phyloP scores from a whole-genome alignment of 2,113 vertebrate species.

The Ibidorhyncha struthersii region DNA sequence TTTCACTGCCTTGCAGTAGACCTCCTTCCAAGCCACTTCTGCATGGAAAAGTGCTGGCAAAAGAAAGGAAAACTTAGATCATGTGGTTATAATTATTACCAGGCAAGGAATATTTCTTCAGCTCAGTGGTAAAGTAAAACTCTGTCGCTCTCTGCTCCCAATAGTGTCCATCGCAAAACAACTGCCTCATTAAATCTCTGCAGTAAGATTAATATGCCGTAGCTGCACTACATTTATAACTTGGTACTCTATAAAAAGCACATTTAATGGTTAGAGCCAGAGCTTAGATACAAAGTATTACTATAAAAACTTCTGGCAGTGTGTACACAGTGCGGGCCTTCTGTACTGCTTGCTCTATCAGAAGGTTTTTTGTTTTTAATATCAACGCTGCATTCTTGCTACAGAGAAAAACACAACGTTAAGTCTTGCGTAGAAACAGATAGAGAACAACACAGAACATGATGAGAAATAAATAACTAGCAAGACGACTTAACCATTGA shows the following conservation, averaged over 20 bases:
- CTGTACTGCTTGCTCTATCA: constrained; percentile 43
- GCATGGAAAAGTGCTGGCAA: constrained; percentile 81
- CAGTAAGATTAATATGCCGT: constrained; percentile 87
- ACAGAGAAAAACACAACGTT: constrained; percentile 23
- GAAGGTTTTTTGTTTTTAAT: constrained; percentile 60
- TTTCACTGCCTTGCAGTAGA: constrained; percentile 76
- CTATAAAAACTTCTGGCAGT: constrained; percentile 81
- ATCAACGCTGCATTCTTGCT: background rate
- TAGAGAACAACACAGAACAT: background rate
- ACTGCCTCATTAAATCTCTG: constrained; percentile 95
- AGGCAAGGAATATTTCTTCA: constrained; percentile 85
- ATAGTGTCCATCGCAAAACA: constrained; percentile 90
- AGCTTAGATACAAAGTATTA: constrained; percentile 83
- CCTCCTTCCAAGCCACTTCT: constrained; percentile 82
- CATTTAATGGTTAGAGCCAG: constrained; percentile 83
- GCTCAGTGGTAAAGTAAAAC: constrained; percentile 90
- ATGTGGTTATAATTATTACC: constrained; percentile 97
- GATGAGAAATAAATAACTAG: constrained; percentile 29
- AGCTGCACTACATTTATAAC: constrained; percentile 87
- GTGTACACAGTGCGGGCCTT: constrained; percentile 60
- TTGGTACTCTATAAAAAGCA: constrained; percentile 87
- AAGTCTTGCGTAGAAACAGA: constrained; percentile 7
- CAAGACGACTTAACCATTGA: constrained; percentile 13
- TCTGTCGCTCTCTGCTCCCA: constrained; percentile 87
- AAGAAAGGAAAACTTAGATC: constrained; percentile 83